Conservation (phyloP, 2,797 vertebrate species). For the Zalophus californianus region DNA sequence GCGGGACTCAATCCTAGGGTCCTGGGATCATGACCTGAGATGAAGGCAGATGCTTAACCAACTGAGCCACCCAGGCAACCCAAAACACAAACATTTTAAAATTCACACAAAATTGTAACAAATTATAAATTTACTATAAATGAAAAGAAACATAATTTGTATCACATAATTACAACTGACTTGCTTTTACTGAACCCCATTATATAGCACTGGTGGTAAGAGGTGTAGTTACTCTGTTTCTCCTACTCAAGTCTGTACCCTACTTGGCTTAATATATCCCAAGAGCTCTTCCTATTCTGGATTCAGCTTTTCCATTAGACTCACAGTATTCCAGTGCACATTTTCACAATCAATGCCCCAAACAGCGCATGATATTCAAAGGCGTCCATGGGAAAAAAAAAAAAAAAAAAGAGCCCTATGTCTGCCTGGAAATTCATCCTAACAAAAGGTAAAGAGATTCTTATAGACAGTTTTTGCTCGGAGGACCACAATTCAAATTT, state of each 20-base stretch:
- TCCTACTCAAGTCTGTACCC: background rate
- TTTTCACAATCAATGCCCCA: background rate
- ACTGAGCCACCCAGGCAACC: background rate
- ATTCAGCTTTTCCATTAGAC: background rate
- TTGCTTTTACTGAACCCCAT: background rate
- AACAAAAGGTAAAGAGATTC: background rate
- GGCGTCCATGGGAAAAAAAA: background rate
- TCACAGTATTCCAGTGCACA: background rate
- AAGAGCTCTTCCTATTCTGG: background rate
- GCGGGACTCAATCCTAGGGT: too few relatives aligned
- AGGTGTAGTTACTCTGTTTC: background rate
- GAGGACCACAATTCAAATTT: conserved; percentile 1
- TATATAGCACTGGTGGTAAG: background rate
- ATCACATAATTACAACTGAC: background rate
- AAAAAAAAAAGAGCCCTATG: background rate
- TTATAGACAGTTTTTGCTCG: background rate
- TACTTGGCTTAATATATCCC: background rate
- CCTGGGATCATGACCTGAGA: too few relatives aligned
- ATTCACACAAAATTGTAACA: background rate
- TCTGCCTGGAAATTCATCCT: background rate
- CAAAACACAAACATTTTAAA: background rate
- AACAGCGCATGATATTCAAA: background rate
- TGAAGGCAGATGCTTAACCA: background rate
- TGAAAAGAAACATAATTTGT: background rate
- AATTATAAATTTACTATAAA: background rate